Evolutionary conservation across 1,140 invertebrate species (phyloP).

Genomic region (Bombus terrestris): DNA sequence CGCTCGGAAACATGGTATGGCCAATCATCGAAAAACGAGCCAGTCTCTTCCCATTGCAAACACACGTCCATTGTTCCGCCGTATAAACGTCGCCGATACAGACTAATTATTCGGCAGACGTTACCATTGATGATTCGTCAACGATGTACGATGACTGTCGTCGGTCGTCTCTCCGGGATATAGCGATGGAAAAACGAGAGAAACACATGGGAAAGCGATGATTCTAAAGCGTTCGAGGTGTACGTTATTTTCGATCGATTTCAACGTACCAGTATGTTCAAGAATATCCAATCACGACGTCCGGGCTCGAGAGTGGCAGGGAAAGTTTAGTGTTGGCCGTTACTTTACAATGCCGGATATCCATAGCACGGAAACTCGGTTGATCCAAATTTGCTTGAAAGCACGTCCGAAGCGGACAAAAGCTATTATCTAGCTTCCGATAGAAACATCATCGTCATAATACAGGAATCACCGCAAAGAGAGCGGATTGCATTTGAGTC

Average conservation of each 20-base stretch:
- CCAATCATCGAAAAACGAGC: constrained; percentile 23
- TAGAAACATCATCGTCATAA: constrained; percentile 25
- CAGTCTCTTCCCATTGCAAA: not conserved
- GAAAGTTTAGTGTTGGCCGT: not conserved
- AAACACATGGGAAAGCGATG: not conserved
- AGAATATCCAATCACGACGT: too few species aligned
- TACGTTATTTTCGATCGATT: not conserved
- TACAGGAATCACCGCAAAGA: constrained; percentile 19
- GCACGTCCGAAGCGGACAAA: constrained; percentile 20
- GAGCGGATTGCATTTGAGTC: not conserved
- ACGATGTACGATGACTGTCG: not conserved
- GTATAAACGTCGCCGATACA: constrained; percentile 4
- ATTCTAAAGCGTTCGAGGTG: not conserved
- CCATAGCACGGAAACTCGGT: not conserved
- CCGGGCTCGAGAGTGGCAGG: too few species aligned
- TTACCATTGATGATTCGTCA: not conserved
- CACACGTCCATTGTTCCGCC: constrained; percentile 28
- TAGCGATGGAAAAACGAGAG: not conserved
- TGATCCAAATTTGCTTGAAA: constrained; percentile 9
- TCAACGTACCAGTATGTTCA: not conserved
- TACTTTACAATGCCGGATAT: not conserved
- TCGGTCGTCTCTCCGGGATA: not conserved
- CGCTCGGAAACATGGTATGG: not conserved
- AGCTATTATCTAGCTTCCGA: not conserved
- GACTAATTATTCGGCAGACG: constrained; percentile 41